Base-by-base conservation (phyloP, 2,888 invertebrate species). In the Amaurobius ferox region DNA sequence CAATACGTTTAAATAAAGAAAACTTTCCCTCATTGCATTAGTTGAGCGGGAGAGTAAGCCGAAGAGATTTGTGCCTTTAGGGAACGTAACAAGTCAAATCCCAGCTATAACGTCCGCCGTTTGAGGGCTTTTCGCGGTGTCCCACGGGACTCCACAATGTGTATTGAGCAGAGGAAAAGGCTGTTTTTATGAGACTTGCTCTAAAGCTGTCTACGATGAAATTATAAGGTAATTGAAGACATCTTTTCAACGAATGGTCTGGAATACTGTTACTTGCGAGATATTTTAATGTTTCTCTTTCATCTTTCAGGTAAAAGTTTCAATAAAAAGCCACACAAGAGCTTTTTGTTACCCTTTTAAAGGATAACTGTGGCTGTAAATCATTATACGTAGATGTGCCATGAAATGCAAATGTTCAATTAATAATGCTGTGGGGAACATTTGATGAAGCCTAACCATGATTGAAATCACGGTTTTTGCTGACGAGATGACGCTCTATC, bases 51-150 rank as follows among this genome's bases (percentile, higher is more conserved):
- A 44, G 44, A 44, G 44, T 44, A 44, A 44, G 44, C 44, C 44
- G 44, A 44, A 44, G 16, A 44, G 44, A 44, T 44, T 44, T 44
- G 44, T 44, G 44, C 44, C 44, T 44, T 9, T 16, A 16, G 44
- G 44, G 44, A 44, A 44, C 44, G 44, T 44, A 44, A 44, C 44
- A 44, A 44, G 9, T 44, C 44, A 44, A 44, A 44, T 44, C 44
- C 44, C 9, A 16, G 44, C 44, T 44, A 44, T 44, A 44, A 44
- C 44, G 44, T 44, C n/a, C 11, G 44, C 44, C 44, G 16, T 44
- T 44, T 44, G 44, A 44, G 16, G 44, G 44, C 44, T 44, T 44
- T 44, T 44, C 9, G 44, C 2, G 44, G 9, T n/a, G 6, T 16
- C 44, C 44, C n/a, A 44, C 2, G 44, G 44, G 44, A 44, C 44